Evolutionary conservation across 2,888 invertebrate genomes (phyloP), one percentile per base, ranked within the genome.

Genomic region (Lamellibrachia columna): DNA sequence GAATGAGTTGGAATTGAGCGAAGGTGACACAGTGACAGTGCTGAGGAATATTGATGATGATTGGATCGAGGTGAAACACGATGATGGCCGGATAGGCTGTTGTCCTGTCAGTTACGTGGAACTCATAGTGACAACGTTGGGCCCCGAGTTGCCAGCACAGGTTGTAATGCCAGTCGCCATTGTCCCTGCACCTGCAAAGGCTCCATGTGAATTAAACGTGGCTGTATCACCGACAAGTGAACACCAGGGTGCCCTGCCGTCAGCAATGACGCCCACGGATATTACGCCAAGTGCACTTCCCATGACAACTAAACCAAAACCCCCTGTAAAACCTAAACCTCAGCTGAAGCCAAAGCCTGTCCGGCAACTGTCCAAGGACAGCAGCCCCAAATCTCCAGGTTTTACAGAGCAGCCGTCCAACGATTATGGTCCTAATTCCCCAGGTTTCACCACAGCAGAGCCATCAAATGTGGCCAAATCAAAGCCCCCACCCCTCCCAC

Each of bases 1-100:
- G 40, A 95, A 95, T 53, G 97, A 97, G 93, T 93, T 97, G 11
- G 94, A 92, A 92, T 94, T 96, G 52, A 93, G 94, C 53, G 96
- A 96, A 94, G 97, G 97, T 6, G 97, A 97, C 93, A 96, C 96
- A 52, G 95, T 97, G 6, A 96, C 95, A 53, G 94, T 97, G 55
- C 91, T 96, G 15, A 94, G 95, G 53, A 94, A 96, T 92, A 93
- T 96, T 11, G 96, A 96, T 94, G 95, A 95, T 22, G 95, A 96
- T 94, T 97, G 97, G 97, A 94, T 95, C 90, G 95, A 96, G 93
- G 96, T 96, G 4, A 94, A 94, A 91, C 96, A 96, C 94, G 96
- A 96, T 52, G 94, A 94, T 92, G 97, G 96, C 3, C 93, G 95
- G 53, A 93, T 95, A 28, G 97, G 97, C 3, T 94, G 96, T 58